phyloP scores from a whole-genome alignment of 2,888 invertebrate genomes.

The Cosmopolites sordidus region DNA sequence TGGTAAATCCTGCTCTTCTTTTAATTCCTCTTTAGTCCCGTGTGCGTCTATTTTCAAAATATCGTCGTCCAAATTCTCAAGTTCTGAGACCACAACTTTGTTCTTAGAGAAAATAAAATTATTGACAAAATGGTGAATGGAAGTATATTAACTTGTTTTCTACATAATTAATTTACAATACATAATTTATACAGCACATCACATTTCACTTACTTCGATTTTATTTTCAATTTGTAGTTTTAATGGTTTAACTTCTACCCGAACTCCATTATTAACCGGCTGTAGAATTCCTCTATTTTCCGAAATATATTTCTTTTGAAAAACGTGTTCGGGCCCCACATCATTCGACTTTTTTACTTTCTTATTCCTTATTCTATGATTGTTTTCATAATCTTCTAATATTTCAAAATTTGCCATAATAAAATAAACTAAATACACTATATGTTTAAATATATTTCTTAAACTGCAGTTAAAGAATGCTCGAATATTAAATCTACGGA shows the following conservation, averaged over 20 bases:
- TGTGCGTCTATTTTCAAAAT: constrained; percentile 19
- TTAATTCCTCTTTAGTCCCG: constrained; percentile 6
- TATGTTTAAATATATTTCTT: too few species aligned
- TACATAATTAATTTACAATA: too few species aligned
- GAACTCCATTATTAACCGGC: constrained; percentile 24
- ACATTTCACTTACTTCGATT: constrained; percentile 17
- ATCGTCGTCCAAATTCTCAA: constrained; percentile 7
- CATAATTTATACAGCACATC: too few species aligned
- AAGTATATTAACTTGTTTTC: too few species aligned
- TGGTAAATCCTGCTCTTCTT: constrained; percentile 26
- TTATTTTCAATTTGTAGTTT: constrained; percentile 18
- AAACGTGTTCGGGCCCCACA: constrained; percentile 11
- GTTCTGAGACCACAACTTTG: not conserved
- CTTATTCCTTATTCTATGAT: constrained; percentile 10
- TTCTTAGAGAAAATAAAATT: too few species aligned
- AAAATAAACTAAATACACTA: not conserved
- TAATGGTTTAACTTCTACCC: constrained; percentile 14
- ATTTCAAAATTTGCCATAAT: constrained; percentile 38
- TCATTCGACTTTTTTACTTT: constrained; percentile 12
- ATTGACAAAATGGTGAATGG: too few species aligned
- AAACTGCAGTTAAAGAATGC: too few species aligned
- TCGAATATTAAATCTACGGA: too few species aligned
- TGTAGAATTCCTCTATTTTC: constrained; percentile 24
- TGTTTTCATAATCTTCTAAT: constrained; percentile 35
- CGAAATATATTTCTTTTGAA: constrained; percentile 15